Percentiles rank a stretch among this genome's conserved stretches.
These are phyloP conservation scores for Metacarcinus magister DNA, from an alignment of 2,888 invertebrate genomes.

Conservation along the genomic window DNA sequence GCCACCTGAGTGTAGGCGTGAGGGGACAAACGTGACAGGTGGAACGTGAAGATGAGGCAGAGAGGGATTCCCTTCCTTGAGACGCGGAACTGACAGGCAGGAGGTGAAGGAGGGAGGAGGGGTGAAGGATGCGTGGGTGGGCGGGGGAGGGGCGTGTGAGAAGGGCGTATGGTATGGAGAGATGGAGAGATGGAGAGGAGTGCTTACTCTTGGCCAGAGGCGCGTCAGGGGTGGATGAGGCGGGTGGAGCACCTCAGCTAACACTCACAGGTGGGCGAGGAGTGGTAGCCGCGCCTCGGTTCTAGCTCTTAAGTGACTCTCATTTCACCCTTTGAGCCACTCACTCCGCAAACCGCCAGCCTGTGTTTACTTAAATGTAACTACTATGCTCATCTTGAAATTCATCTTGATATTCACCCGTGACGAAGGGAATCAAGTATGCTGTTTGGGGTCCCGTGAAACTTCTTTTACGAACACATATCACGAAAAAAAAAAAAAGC, in stretches of 20 bases:
- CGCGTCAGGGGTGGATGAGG: neutral
- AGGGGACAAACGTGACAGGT: neutral
- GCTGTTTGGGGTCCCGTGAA: neutral
- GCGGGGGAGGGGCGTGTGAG: neutral
- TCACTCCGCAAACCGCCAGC: neutral
- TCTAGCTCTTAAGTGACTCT: neutral
- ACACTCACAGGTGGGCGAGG: neutral
- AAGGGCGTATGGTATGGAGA: neutral
- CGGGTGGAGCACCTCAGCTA: neutral
- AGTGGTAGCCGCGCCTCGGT: constrained; percentile 29
- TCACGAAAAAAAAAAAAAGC: neutral
- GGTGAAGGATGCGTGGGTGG: neutral
- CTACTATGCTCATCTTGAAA: neutral
- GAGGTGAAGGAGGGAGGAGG: neutral
- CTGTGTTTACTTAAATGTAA: neutral
- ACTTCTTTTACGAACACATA: neutral
- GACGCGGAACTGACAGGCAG: neutral
- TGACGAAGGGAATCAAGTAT: neutral
- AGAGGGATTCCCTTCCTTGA: neutral
- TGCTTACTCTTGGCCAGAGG: constrained; percentile 16
- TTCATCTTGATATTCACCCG: neutral
- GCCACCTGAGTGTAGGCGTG: neutral
- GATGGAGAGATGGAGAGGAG: neutral
- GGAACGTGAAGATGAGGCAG: neutral
- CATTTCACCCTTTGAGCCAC: neutral